phyloP scores from a whole-genome alignment of 2,113 vertebrate genomes.

The Pterocles gutturalis region DNA sequence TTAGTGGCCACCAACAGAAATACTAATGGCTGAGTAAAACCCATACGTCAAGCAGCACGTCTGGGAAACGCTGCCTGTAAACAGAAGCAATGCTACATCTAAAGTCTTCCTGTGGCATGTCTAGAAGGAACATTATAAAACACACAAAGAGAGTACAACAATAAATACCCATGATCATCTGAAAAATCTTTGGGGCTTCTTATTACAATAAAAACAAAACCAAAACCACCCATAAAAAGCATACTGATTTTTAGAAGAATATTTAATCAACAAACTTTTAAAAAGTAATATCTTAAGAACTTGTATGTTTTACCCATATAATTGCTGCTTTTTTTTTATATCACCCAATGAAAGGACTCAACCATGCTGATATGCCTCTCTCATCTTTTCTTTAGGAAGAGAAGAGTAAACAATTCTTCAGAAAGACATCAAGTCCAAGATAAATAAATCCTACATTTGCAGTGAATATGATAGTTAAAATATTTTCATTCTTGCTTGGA shows the following conservation, averaged over 20 bases:
- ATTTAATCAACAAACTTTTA: not conserved
- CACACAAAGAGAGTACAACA: not conserved
- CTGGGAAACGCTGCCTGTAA: not conserved
- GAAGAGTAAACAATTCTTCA: not conserved
- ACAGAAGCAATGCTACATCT: not conserved
- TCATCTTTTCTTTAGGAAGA: not conserved
- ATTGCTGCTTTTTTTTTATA: not conserved
- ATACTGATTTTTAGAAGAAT: not conserved
- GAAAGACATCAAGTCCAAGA: not conserved
- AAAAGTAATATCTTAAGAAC: not conserved
- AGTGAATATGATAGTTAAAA: not conserved
- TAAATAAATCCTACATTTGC: not conserved
- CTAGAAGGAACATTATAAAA: not conserved
- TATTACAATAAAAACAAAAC: not conserved
- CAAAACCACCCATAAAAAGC: not conserved
- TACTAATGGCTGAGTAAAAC: not conserved
- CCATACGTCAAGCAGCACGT: accelerated
- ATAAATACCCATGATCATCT: not conserved
- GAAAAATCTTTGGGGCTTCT: not conserved
- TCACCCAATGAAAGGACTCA: not conserved
- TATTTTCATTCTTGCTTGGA: not conserved
- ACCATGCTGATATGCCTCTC: not conserved
- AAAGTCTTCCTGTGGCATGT: not conserved
- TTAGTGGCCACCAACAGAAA: not conserved
- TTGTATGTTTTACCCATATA: not conserved